Evolutionary conservation across 2,797 vertebrate species (phyloP), one percentile per base, ranked within the genome.

Genomic region (Glyptemys insculpta): DNA sequence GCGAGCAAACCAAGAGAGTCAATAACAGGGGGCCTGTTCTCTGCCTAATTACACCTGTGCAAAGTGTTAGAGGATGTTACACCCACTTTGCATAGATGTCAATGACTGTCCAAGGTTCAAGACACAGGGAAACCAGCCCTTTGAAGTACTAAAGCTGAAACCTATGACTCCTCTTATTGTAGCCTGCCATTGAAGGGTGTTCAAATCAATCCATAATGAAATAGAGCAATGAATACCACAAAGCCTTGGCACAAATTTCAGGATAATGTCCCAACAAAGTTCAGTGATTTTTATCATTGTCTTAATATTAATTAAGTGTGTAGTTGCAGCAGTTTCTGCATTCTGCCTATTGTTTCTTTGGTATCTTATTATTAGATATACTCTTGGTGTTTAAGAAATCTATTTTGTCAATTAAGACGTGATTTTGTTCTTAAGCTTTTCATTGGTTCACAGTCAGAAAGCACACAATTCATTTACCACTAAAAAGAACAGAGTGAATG

Each of bases 401-500:
- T 16, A 37, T 72, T 25, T 27, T 44, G n/a, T 34, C 90, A 25
- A 0, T 90, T 79, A 74, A 19, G 47, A 31, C 34, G 1, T 52
- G 16, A 78, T 87, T 81, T 34, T 5, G 3, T 89, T 96, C 47
- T 62, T 72, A 31, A 87, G 87, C 76, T 47, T 62, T 95, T 56
- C 8, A 74, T 90, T 79, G 59, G 14, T 89, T 50, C 88, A 29
- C 72, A 86, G 23, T 50, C 89, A 68, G 90, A 95, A 91, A 88
- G 0, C 52, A 90, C 89, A 74, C 59, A 81, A 59, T 94, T 83
- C 31, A 87, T 74, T 94, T 87, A 44, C 21, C 25, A 49, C 65
- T 12, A 23, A 91, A 47, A 81, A 79, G 74, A 93, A 90, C 56
- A 68, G 23, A 57, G 0, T 2, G 82, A 21, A 41, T 93, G 15